Conservation (phyloP, 2,797 vertebrate species). For the Tokudaia tokunoshimensis region DNA sequence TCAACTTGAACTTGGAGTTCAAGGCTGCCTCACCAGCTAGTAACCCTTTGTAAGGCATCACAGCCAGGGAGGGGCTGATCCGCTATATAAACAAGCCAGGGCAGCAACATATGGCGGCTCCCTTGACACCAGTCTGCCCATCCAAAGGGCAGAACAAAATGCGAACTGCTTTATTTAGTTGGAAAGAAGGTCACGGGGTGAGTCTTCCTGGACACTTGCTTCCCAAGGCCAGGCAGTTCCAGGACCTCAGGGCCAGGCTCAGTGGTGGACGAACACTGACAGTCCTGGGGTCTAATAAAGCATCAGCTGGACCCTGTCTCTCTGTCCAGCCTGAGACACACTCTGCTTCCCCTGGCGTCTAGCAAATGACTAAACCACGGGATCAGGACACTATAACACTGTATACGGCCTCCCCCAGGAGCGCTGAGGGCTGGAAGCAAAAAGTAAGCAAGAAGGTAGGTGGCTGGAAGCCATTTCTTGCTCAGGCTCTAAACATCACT, state of each 20-base stretch:
- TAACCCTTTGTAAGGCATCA: neutral
- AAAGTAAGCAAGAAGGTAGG: too few species aligned
- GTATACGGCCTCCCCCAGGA: neutral
- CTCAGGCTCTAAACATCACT: accelerated
- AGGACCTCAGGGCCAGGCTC: neutral
- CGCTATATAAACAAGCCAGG: neutral
- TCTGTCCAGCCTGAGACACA: neutral
- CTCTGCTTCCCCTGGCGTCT: neutral
- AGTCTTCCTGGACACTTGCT: neutral
- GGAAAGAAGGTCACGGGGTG: conserved; percentile 49
- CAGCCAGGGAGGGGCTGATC: neutral
- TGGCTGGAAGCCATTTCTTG: accelerated
- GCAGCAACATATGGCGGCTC: neutral
- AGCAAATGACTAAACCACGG: neutral
- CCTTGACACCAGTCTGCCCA: conserved; percentile 6
- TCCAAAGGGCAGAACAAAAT: conserved; percentile 26
- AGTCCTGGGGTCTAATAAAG: neutral
- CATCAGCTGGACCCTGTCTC: neutral
- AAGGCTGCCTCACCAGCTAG: conserved; percentile 14
- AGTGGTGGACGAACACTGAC: neutral
- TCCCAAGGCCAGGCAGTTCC: neutral
- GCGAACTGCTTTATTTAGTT: conserved; percentile 57
- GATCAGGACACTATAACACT: neutral
- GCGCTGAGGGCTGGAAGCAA: neutral
- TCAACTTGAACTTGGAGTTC: neutral